These are phyloP conservation scores for Oxycera nigricornis DNA, from an alignment of 2,888 invertebrate species.

Conservation along the genomic window DNA sequence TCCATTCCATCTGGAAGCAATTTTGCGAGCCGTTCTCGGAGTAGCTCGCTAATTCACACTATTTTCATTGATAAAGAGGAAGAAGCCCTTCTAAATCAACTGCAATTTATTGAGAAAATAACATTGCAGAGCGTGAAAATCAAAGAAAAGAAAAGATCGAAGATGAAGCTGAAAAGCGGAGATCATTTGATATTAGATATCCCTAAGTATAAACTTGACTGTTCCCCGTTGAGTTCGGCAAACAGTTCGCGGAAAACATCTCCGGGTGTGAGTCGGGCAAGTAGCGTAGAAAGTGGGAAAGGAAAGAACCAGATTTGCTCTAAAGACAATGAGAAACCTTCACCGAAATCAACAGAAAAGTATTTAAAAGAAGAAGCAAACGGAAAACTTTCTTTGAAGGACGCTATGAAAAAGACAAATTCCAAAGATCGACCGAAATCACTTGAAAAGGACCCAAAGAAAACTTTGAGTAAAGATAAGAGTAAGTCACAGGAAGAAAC, in stretches of 20 bases:
- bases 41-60: slow-evolving; percentile 60
- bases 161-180: slow-evolving; percentile 60
- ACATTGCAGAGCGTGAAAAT: slow-evolving; percentile 62
- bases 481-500: slow-evolving; percentile 77
- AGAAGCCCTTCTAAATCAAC: slow-evolving; percentile 65
- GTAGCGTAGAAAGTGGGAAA: slow-evolving; percentile 60
- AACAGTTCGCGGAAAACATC: slow-evolving; percentile 62
- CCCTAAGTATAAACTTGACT: slow-evolving; percentile 61
- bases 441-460: slow-evolving; percentile 66
- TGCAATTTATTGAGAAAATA: slow-evolving; percentile 62
- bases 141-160: slow-evolving; percentile 60
- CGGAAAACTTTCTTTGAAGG: slow-evolving; percentile 22
- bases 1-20: slow-evolving; percentile 60
- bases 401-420: slow-evolving; percentile 66
- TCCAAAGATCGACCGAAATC: slow-evolving; percentile 75
- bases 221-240: slow-evolving; percentile 61
- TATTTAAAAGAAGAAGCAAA: slow-evolving; percentile 49
- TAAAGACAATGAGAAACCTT: slow-evolving; percentile 56
- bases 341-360: slow-evolving; percentile 66
- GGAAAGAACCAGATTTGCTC: slow-evolving; percentile 52
- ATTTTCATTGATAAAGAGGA: slow-evolving; percentile 68
- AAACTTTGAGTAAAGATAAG: slow-evolving; percentile 64
- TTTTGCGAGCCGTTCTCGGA: slow-evolving; percentile 53
- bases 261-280: slow-evolving; percentile 61
- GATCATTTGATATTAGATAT: slow-evolving; percentile 61